phyloP scores from a whole-genome alignment of 1,140 invertebrate genomes.

The Hyles vespertilio region DNA sequence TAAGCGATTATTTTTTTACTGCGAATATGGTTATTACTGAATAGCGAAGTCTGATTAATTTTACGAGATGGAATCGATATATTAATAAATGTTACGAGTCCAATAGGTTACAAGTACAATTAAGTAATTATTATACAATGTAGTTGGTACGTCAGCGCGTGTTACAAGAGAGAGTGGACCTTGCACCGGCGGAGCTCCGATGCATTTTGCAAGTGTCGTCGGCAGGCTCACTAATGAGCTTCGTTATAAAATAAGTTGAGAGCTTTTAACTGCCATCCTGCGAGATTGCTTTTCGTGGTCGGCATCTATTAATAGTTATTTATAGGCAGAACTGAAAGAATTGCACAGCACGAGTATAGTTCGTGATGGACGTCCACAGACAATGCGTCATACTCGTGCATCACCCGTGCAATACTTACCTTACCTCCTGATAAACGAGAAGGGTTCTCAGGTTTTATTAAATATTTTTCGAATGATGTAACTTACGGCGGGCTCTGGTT shows the following conservation, averaged over 20 bases:
- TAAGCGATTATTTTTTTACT: no score
- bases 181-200: constrained; percentile 22
- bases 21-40: no score
- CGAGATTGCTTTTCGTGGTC: constrained; percentile 66
- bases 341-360: constrained; percentile 22
- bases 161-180: constrained; percentile 27
- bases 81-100: constrained; percentile 7
- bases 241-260: constrained; percentile 63
- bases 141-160: constrained; percentile 23
- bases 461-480: constrained; percentile 18
- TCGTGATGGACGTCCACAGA: constrained; percentile 27
- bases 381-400: constrained; percentile 33
- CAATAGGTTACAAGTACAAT: constrained; percentile 36
- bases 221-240: constrained; percentile 50
- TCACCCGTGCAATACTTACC: constrained; percentile 20
- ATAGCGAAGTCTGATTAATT: no score
- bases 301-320: constrained; percentile 45
- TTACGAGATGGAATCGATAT: no score
- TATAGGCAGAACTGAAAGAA: constrained; percentile 40
- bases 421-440: constrained; percentile 19
- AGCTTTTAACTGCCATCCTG: constrained; percentile 59
- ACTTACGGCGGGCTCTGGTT: neutral
- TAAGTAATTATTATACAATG: constrained; percentile 49
- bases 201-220: constrained; percentile 30
- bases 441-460: constrained; percentile 19